A percentile compares a stretch with the other conserved stretches of the same genome.
These are phyloP conservation scores for Pyrocoelia pectoralis DNA, from an alignment of 2,888 invertebrate genomes.

Conservation along the genomic window DNA sequence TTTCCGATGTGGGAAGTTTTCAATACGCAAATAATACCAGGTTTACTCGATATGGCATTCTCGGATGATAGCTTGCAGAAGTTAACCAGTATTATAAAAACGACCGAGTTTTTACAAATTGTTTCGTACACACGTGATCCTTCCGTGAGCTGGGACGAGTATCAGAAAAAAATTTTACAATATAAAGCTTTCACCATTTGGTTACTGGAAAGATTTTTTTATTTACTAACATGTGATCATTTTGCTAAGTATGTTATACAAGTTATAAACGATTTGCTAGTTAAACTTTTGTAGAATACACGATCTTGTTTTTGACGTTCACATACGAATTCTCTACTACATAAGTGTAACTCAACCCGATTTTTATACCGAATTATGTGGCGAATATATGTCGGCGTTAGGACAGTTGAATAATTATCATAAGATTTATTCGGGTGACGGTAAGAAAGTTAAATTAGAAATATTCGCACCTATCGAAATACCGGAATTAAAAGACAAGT, in stretches of 20 bases:
- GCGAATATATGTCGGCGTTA: slow-evolving; percentile 62
- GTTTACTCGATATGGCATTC: slow-evolving; percentile 66
- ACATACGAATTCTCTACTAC: slow-evolving; percentile 65
- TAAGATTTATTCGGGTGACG: slow-evolving; percentile 44
- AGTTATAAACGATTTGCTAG: not conserved
- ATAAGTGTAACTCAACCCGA: slow-evolving; percentile 63
- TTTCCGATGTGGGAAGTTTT: slow-evolving; percentile 69
- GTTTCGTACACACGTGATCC: slow-evolving; percentile 63
- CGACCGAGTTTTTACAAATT: slow-evolving; percentile 65
- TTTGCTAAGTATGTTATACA: slow-evolving; percentile 58
- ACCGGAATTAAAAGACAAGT: slow-evolving; percentile 46
- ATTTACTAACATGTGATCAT: slow-evolving; percentile 66
- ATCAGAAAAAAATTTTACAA: slow-evolving; percentile 55
- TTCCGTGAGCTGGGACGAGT: slow-evolving; percentile 61
- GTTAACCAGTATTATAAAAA: slow-evolving; percentile 68
- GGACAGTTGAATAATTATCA: slow-evolving; percentile 60
- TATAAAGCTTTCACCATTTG: slow-evolving; percentile 69
- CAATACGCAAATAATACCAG: slow-evolving; percentile 65
- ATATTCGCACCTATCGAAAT: slow-evolving; percentile 62
- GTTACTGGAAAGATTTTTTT: slow-evolving; percentile 73
- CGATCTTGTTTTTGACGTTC: slow-evolving; percentile 63
- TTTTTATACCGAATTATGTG: slow-evolving; percentile 62
- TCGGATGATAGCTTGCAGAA: slow-evolving; percentile 65
- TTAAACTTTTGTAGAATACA: slow-evolving; percentile 61
- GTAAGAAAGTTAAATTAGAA: slow-evolving; percentile 48